Percentiles rank a stretch among this genome's conserved stretches.
Evolutionary conservation across 2,888 invertebrate species (phyloP).

Genomic region (Slavum lentiscoides): DNA sequence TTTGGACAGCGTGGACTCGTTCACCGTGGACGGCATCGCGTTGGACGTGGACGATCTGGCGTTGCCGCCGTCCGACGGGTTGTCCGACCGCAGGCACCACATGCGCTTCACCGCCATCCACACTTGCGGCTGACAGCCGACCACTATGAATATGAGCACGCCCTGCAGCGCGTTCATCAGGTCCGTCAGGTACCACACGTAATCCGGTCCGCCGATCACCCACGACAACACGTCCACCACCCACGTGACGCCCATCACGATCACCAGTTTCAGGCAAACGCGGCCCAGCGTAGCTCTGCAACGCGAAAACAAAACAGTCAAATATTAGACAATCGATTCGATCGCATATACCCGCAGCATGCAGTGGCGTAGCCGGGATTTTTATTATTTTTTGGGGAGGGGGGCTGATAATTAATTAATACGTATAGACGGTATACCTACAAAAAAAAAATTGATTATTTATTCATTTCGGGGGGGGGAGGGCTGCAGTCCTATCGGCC

Average conservation of each 20-base stretch:
- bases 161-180: conserved; percentile 84
- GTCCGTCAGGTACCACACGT: conserved; percentile 82
- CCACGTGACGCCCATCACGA: conserved; percentile 80
- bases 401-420: too few species aligned
- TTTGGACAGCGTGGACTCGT: conserved; percentile 59
- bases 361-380: too few species aligned
- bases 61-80: conserved; percentile 63
- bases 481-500: too few species aligned
- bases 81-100: conserved; percentile 67
- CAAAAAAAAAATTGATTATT: too few species aligned
- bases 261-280: conserved; percentile 83
- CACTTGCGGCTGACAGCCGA: conserved; percentile 84
- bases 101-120: conserved; percentile 71
- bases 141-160: conserved; percentile 84
- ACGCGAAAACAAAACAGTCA: neutral
- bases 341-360: too few species aligned
- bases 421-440: too few species aligned
- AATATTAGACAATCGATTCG: too few species aligned
- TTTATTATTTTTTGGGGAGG: too few species aligned
- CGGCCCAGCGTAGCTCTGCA: conserved; percentile 76
- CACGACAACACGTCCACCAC: conserved; percentile 80
- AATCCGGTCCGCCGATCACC: conserved; percentile 78
- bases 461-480: too few species aligned
- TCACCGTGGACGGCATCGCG: conserved; percentile 77
- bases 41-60: conserved; percentile 74